Evolutionary conservation across 2,113 vertebrate species (phyloP).

Genomic region (Nesogale talazaci): DNA sequence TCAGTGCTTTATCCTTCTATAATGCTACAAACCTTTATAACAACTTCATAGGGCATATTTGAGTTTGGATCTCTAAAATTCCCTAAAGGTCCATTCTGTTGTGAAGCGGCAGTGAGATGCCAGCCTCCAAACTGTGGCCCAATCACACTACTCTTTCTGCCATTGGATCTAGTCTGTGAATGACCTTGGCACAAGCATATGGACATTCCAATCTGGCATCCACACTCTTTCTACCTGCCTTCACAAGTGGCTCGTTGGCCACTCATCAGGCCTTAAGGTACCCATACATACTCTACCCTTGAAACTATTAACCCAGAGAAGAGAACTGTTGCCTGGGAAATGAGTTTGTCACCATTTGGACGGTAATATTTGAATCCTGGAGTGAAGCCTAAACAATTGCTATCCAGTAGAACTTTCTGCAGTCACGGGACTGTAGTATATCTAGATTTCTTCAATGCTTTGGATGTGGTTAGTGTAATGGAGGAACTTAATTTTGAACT

Average conservation of each 20-base stretch:
- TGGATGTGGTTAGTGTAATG: neutral
- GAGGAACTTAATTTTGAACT: neutral
- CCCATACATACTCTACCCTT: neutral
- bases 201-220: neutral
- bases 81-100: neutral
- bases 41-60: neutral
- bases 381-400: neutral
- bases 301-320: neutral
- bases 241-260: neutral
- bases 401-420: neutral
- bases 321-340: neutral
- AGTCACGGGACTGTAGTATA: neutral
- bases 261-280: neutral
- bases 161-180: neutral
- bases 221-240: neutral
- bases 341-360: neutral
- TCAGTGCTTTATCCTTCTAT: neutral
- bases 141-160: neutral
- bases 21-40: neutral
- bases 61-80: neutral
- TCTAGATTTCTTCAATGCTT: neutral
- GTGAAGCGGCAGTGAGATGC: neutral
- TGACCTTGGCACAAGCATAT: neutral
- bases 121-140: neutral
- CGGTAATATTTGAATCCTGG: neutral